These are phyloP conservation scores for Sturnira hondurensis DNA, from an alignment of 2,113 vertebrate species.

Conservation along the genomic window DNA sequence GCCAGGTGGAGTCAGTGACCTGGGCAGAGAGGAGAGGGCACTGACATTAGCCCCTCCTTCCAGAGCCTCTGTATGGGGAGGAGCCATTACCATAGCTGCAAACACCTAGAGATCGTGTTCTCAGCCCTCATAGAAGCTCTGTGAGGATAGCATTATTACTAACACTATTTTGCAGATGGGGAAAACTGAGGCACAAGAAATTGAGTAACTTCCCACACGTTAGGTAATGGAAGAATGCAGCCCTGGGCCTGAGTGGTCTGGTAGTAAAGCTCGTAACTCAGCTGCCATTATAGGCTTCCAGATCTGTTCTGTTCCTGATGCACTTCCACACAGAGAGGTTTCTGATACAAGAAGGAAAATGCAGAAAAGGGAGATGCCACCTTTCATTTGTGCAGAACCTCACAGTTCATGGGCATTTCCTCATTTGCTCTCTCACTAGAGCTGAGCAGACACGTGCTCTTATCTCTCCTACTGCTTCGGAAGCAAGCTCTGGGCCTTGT, in stretches of 20 bases:
- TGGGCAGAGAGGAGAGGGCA: background rate
- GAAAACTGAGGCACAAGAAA: background rate
- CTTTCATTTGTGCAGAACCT: background rate
- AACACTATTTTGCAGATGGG: background rate
- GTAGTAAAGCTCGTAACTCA: background rate
- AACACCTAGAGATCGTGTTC: background rate
- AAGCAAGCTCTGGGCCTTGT: background rate
- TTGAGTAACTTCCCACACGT: background rate
- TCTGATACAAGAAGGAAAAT: background rate
- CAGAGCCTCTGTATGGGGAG: background rate
- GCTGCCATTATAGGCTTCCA: background rate
- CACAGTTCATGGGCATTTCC: accelerated
- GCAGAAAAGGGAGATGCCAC: background rate
- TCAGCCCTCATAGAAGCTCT: background rate
- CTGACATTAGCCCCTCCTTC: background rate
- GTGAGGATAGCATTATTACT: background rate
- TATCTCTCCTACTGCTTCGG: background rate
- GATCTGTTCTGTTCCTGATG: background rate
- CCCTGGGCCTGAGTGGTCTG: background rate
- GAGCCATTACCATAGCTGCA: background rate
- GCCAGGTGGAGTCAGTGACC: background rate
- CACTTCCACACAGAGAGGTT: accelerated
- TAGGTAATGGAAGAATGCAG: background rate
- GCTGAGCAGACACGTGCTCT: background rate
- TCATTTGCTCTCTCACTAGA: accelerated